Evolutionary conservation across 2,113 vertebrate genomes (phyloP), one percentile per base, ranked within the genome.

Genomic region (Hyaena hyaena): DNA sequence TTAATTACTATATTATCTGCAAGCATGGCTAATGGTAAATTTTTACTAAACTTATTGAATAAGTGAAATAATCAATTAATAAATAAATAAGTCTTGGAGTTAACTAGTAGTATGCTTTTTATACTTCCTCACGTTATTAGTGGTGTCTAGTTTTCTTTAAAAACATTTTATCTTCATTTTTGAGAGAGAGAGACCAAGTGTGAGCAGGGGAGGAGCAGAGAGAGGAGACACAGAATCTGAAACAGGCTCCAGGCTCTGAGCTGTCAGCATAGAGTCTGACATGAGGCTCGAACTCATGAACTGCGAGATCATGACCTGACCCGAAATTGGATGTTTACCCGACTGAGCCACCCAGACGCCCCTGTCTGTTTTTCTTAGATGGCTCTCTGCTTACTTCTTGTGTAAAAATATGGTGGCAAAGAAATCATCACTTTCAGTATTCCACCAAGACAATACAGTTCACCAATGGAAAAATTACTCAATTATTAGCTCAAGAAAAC

Each of bases 391-490:
- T 87, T 90, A 35, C 80, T 55, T 88, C 16, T 35, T 92, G 0
- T 85, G 21, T 96, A 91, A 66, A 93, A 61, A 50, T 77, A 85
- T 19, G 21, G 8, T 10, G 4, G 8, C 28, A 95, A 92, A 45
- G 65, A 77, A 85, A 48, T 61, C 16, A 80, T 50, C 15, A 80
- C 14, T 1, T 76, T 90, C 35, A 92, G 85, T 4, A 73, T 94
- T 95, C 10, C 5, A 63, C 24, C 48, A 92, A 76, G 19, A 53
- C 0, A 74, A 73, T 33, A 81, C 80, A 74, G 1, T 69, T 91
- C 8, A 74, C 61, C 10, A 89, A 28, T 92, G 23, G 65, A 88
- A 97, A 94, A 92, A 43, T 14, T 88, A 58, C 23, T 85, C 19
- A 91, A 68, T 66, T 61, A 69, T 74, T 80, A 93, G 24, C 28